Conservation (phyloP, 2,888 invertebrate genomes). For the Hyles lineata region DNA sequence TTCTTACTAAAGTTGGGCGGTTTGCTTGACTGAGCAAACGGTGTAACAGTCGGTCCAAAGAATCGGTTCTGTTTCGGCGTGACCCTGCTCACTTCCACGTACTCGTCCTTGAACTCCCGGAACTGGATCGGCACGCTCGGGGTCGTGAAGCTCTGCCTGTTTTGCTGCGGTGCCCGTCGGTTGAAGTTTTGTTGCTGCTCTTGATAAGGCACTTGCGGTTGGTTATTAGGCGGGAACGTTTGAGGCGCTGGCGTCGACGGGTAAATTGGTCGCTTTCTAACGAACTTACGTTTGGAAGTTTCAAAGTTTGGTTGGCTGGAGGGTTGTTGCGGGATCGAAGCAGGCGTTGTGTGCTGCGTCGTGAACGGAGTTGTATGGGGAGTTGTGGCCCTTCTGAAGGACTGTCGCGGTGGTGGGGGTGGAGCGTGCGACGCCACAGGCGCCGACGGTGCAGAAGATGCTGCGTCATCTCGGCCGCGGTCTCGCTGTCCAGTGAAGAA, state of each 20-base stretch:
- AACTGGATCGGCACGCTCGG: slow-evolving; percentile 72
- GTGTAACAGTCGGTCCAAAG: slow-evolving; percentile 61
- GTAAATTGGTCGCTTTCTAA: slow-evolving; percentile 74
- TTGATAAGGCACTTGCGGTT: slow-evolving; percentile 53
- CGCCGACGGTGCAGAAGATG: slow-evolving; percentile 42
- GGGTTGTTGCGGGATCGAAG: slow-evolving; percentile 53
- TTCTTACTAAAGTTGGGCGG: slow-evolving; percentile 69
- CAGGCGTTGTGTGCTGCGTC: slow-evolving; percentile 52
- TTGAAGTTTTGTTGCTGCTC: slow-evolving; percentile 59
- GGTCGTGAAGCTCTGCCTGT: slow-evolving; percentile 51
- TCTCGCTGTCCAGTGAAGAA: slow-evolving; percentile 87
- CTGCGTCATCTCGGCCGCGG: slow-evolving; percentile 72
- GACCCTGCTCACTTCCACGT: slow-evolving; percentile 77
- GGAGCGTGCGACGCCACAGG: slow-evolving; percentile 41
- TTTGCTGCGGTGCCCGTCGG: slow-evolving; percentile 54
- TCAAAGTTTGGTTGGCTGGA: slow-evolving; percentile 62
- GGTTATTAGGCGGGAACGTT: slow-evolving; percentile 58
- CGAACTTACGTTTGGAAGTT: slow-evolving; percentile 68
- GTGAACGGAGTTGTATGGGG: slow-evolving; percentile 66
- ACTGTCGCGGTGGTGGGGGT: slow-evolving; percentile 57
- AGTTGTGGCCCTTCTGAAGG: slow-evolving; percentile 72
- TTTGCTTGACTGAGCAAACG: slow-evolving; percentile 60
- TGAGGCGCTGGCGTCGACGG: slow-evolving; percentile 58
- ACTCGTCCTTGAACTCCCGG: slow-evolving; percentile 73
- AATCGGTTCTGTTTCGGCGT: slow-evolving; percentile 70